phyloP scores from a whole-genome alignment of 2,888 invertebrate species.

The Synanthedon formicaeformis region DNA sequence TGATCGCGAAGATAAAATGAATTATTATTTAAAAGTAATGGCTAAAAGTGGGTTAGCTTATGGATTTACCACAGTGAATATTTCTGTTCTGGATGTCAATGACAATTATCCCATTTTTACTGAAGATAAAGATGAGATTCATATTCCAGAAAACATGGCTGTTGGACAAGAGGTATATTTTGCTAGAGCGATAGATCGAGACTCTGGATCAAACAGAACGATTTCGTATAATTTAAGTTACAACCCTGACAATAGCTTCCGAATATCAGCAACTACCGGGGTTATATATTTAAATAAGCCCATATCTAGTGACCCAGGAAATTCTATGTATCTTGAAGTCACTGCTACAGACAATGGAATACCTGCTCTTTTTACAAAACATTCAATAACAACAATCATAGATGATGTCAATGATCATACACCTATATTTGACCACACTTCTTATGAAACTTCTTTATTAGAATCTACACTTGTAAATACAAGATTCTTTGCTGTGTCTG shows the following conservation, averaged over 20 bases:
- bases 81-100: slow-evolving; percentile 88
- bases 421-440: slow-evolving; percentile 91
- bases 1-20: slow-evolving; percentile 84
- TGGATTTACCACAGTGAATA: slow-evolving; percentile 82
- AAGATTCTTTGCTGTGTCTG: slow-evolving; percentile 89
- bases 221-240: slow-evolving; percentile 84
- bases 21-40: slow-evolving; percentile 83
- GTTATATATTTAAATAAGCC: slow-evolving; percentile 89
- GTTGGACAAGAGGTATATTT: slow-evolving; percentile 94
- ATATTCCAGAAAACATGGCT: slow-evolving; percentile 88
- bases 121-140: slow-evolving; percentile 82
- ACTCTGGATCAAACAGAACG: slow-evolving; percentile 89
- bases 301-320: slow-evolving; percentile 79
- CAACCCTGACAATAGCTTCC: slow-evolving; percentile 85
- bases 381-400: slow-evolving; percentile 78
- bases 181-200: slow-evolving; percentile 87
- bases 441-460: slow-evolving; percentile 90
- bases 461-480: slow-evolving; percentile 94
- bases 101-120: slow-evolving; percentile 91
- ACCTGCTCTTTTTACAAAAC: slow-evolving; percentile 80
- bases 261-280: slow-evolving; percentile 87
- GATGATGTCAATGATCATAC: slow-evolving; percentile 96
- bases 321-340: slow-evolving; percentile 79
- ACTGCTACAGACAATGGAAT: slow-evolving; percentile 88
- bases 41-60: slow-evolving; percentile 82